Conservation (phyloP, 2,797 vertebrate species). For the Pangasius mekongensis region DNA sequence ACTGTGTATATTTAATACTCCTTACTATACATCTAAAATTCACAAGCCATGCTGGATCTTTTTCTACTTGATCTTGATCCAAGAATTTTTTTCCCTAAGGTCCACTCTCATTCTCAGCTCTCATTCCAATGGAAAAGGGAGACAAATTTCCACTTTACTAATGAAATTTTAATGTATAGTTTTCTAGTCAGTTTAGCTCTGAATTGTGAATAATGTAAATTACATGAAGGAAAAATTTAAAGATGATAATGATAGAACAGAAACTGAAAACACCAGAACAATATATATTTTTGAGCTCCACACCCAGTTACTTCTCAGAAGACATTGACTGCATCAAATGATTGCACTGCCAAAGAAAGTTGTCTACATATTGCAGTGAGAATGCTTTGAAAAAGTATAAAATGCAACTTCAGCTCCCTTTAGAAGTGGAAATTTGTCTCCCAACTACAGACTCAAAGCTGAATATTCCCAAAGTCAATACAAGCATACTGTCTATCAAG, state of each 20-base stretch:
- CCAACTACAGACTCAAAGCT: background rate
- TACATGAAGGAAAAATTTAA: background rate
- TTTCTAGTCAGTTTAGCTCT: background rate
- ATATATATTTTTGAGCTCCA: background rate
- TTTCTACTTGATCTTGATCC: constrained; percentile 18
- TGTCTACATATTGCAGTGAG: background rate
- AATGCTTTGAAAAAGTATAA: background rate
- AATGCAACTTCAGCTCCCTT: constrained; percentile 11
- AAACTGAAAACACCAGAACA: background rate
- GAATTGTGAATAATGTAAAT: background rate
- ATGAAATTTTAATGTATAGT: background rate
- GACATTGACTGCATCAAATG: background rate
- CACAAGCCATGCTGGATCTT: background rate
- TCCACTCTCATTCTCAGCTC: background rate
- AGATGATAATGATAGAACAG: background rate
- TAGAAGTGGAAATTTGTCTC: constrained; percentile 28
- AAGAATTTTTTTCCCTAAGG: background rate
- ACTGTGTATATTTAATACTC: constrained; percentile 9
- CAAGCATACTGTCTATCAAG: background rate
- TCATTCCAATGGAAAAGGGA: background rate
- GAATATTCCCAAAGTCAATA: background rate
- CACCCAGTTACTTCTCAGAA: background rate
- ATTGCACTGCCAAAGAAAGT: background rate
- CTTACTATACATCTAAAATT: background rate
- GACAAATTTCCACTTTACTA: constrained; percentile 21